phyloP scores from a whole-genome alignment of 1,140 invertebrate species.

The Yoshiicerus persimilis region DNA sequence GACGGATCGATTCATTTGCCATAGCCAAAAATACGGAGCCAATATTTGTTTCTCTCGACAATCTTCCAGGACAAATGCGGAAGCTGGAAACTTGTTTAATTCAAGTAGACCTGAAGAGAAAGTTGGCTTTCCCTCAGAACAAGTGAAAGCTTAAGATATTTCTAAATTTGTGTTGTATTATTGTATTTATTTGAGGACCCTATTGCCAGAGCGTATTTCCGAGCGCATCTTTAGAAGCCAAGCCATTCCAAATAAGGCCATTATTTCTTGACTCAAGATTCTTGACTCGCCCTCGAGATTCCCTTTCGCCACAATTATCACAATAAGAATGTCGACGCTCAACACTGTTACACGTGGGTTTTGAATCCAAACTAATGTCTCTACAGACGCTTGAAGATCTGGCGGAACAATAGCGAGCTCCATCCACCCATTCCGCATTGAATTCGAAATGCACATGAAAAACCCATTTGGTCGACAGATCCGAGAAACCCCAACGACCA shows the following conservation, averaged over 20 bases:
- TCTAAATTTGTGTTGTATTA: background rate
- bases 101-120: background rate
- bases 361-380: background rate
- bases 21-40: background rate
- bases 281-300: constrained; percentile 48
- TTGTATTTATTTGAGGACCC: constrained; percentile 9
- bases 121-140: background rate
- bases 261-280: constrained; percentile 52
- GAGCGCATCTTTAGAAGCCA: constrained; percentile 75
- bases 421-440: background rate
- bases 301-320: constrained; percentile 49
- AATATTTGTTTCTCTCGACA: constrained; percentile 1
- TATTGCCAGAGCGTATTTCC: constrained; percentile 57
- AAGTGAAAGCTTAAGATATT: background rate
- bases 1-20: constrained; percentile 3
- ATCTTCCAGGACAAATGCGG: background rate
- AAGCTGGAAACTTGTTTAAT: background rate
- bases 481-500: constrained; percentile 22
- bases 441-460: constrained; percentile 26
- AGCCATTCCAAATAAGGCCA: constrained; percentile 82
- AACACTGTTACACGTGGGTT: background rate
- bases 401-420: background rate
- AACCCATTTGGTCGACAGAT: constrained; percentile 26
- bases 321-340: background rate
- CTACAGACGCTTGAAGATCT: background rate